Evolutionary conservation across 2,113 vertebrate species (phyloP), one percentile per base, ranked within the genome.

Genomic region (Elanus axillaris): DNA sequence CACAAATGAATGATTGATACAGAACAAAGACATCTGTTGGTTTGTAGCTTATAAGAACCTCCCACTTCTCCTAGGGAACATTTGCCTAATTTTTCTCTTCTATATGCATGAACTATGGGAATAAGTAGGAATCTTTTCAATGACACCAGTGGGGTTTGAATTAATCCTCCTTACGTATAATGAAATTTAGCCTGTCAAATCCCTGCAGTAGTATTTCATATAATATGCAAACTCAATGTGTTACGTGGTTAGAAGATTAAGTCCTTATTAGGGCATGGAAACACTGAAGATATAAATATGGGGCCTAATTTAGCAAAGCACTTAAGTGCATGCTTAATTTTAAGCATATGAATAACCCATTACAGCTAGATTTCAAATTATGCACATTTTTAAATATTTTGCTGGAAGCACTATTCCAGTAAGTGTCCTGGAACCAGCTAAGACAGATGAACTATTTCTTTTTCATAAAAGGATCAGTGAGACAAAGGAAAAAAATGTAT

Each of bases 111-210:
- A 63, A 50, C n/a, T 67, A 17, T 34, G 31, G 62, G 69, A 87
- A 85, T 90, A 80, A 88, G 58, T 42, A 63, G 38, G 56, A 94
- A 81, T 59, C 64, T 90, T 90, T 77, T n/a, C 69, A 67, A 10
- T 82, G 22, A 74, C 42, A 69, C 64, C 77, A 67, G 14, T 50
- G 56, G 48, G 58, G 23, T 86, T 86, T 93, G 74, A 78, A 72
- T 90, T 85, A 93, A 55, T 86, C 47, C 60, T 85, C 85, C 59
- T 91, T 90, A 92, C 77, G 84, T 92, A 73, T 77, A 84, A 25
- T 53, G 58, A 93, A 87, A 87, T 92, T 78, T 31, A 81, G 26
- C 23, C 60, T 62, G 73, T 69, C 68, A 94, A 92, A 79, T 81
- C 85, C 42, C 42, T 50, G 20, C 52, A 62, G 72, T 29, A 55